Percentiles rank a stretch among this genome's conserved stretches.
phyloP scores from a whole-genome alignment of 1,140 invertebrate genomes.

The Caenorhabditis inopinata region DNA sequence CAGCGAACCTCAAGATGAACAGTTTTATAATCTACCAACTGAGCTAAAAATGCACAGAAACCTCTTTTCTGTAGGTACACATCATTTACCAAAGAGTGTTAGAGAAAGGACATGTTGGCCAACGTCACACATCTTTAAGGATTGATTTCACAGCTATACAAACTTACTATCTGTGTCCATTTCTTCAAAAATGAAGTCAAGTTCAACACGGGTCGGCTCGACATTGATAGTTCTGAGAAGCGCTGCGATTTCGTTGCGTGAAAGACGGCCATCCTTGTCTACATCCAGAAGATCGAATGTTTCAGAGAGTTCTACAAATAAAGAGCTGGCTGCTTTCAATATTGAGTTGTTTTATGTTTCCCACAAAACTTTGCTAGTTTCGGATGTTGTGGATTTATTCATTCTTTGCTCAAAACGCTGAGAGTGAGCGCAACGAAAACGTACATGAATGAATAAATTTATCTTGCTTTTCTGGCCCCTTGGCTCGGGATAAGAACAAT shows the following conservation, averaged over 20 bases:
- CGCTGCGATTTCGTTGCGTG: conserved; percentile 58
- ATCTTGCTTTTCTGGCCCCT: neutral
- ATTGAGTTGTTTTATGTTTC: neutral
- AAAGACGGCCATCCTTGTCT: conserved; percentile 60
- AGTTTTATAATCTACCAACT: conserved; percentile 3
- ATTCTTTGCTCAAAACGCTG: neutral
- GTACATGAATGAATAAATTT: conserved; percentile 29
- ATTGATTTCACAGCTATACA: too few relatives aligned
- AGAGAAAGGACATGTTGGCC: neutral
- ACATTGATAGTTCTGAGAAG: conserved; percentile 59
- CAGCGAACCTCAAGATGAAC: neutral
- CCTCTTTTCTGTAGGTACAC: neutral
- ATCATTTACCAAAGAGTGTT: neutral
- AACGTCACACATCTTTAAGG: too few relatives aligned
- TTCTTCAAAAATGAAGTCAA: conserved; percentile 62
- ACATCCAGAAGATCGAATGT: conserved; percentile 62
- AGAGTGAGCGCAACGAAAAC: neutral
- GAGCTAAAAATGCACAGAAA: conserved; percentile 5
- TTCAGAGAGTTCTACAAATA: conserved; percentile 56
- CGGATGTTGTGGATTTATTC: neutral
- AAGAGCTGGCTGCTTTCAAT: neutral
- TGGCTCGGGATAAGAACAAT: neutral
- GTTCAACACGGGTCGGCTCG: conserved; percentile 60
- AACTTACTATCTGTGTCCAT: conserved; percentile 61
- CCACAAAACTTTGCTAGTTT: neutral